Evolutionary conservation across 2,888 invertebrate species (phyloP), one percentile per base, ranked within the genome.

Genomic region (Drosophila kuntzei): DNA sequence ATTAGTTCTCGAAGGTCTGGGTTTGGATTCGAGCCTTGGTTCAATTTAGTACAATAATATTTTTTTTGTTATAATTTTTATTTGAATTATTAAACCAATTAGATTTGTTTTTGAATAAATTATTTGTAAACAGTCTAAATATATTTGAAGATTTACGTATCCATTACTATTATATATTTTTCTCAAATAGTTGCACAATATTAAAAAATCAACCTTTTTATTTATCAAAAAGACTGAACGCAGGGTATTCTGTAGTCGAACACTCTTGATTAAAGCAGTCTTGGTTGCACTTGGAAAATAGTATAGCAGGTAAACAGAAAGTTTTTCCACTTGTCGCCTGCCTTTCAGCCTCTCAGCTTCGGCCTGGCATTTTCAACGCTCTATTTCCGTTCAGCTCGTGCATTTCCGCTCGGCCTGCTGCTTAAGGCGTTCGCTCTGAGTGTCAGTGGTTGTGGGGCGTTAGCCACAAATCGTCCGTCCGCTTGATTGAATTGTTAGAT

Each of bases 401-500:
- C 81, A 87, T 81, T 84, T 84, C 64, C 55, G 64, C 64, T 66
- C 55, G 58, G 51, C 71, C 55, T 59, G 44, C 54, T 58, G 62
- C 80, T 63, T 66, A 66, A 86, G 86, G 79, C 69, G 57, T 36
- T 63, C 36, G 14, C 43, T 50, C 51, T 20, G 46, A 68, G 46
- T 64, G 63, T 66, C 60, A 63, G 57, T 62, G 61, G 43, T 41
- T 44, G 37, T 57, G 53, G 68, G 74, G 74, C 62, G 67, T 77
- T 75, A 67, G 68, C 79, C 87, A 66, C 83, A 86, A 87, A 87
- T 79, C 70, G 84, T 57, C 69, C 69, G 87, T 60, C 71, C 34
- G 71, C 67, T 79, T 81, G 81, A 87, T 81, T 84, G 84, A 87
- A 87, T 79, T 77, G 75, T 70, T 81, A 65, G 61, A 74, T 77